Conservation (phyloP, 2,888 invertebrate genomes). For the Hirtodrosophila confusa region DNA sequence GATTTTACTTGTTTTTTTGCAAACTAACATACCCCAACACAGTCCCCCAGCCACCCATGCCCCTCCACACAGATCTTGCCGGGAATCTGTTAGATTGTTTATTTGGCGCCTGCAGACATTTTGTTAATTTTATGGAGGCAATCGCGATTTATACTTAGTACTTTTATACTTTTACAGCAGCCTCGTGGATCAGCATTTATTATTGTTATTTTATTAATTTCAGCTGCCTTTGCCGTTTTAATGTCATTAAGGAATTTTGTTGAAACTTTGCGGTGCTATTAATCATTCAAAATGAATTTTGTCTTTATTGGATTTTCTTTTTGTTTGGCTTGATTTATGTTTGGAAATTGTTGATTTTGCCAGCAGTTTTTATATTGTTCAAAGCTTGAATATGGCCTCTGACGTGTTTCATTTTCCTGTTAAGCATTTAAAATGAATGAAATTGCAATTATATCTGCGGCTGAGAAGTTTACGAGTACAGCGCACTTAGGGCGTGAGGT, state of each 20-base stretch:
- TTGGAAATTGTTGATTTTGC: conserved; percentile 44
- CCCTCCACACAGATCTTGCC: no score
- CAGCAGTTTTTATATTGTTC: conserved; percentile 31
- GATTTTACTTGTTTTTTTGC: conserved; percentile 1
- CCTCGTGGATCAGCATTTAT: neutral
- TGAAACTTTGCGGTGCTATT: conserved; percentile 62
- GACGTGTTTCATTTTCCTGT: conserved; percentile 35
- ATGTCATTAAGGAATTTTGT: conserved; percentile 69
- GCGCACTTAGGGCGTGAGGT: conserved; percentile 16
- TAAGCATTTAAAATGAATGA: conserved; percentile 67
- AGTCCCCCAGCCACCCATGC: no score
- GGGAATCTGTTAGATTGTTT: no score
- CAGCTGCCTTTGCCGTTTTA: conserved; percentile 48
- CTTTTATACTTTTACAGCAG: conserved; percentile 21
- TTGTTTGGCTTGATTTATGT: conserved; percentile 72
- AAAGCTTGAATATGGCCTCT: conserved; percentile 34
- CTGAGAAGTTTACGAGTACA: neutral
- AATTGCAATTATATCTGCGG: conserved; percentile 45
- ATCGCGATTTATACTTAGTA: conserved; percentile 53
- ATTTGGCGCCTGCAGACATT: conserved; percentile 56
- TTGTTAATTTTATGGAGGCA: conserved; percentile 65
- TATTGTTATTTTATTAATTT: conserved; percentile 7
- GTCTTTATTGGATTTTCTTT: conserved; percentile 59
- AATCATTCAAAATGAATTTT: conserved; percentile 69
- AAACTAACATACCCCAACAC: conserved; percentile 30